phyloP scores from a whole-genome alignment of 2,888 invertebrate genomes.

The Opisthograptis luteolata region DNA sequence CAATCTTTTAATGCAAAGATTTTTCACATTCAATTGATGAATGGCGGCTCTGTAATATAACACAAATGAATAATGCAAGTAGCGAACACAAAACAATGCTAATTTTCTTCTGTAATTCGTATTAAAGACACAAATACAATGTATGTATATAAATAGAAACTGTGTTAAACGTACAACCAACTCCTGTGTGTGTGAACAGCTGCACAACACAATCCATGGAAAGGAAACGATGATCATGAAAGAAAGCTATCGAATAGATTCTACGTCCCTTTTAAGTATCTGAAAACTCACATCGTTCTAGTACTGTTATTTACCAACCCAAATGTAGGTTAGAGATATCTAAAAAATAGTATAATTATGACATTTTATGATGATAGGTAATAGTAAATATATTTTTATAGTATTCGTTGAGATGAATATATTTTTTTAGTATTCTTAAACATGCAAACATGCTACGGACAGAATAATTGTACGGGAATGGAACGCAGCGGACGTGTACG shows the following conservation, averaged over 20 bases:
- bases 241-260: conserved; percentile 38
- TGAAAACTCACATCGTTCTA: conserved; percentile 9
- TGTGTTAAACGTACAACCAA: background rate
- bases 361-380: conserved; percentile 12
- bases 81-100: background rate
- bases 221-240: conserved; percentile 60
- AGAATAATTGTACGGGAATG: conserved; percentile 32
- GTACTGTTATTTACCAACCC: conserved; percentile 48
- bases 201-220: conserved; percentile 79
- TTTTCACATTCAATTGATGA: conserved; percentile 12
- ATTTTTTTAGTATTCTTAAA: conserved; percentile 51
- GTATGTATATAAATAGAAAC: background rate
- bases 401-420: conserved; percentile 17
- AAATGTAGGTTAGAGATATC: conserved; percentile 36
- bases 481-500: conserved; percentile 29
- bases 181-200: conserved; percentile 41
- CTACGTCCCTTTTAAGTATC: conserved; percentile 21
- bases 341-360: conserved; percentile 6
- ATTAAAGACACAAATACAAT: conserved; percentile 1
- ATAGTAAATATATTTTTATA: background rate
- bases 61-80: conserved; percentile 9
- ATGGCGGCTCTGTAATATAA: conserved; percentile 10
- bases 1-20: background rate
- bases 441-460: conserved; percentile 64
- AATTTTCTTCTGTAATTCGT: background rate